Base-by-base conservation (phyloP, 2,888 invertebrate genomes). In the Hydrotaea diabolus region DNA sequence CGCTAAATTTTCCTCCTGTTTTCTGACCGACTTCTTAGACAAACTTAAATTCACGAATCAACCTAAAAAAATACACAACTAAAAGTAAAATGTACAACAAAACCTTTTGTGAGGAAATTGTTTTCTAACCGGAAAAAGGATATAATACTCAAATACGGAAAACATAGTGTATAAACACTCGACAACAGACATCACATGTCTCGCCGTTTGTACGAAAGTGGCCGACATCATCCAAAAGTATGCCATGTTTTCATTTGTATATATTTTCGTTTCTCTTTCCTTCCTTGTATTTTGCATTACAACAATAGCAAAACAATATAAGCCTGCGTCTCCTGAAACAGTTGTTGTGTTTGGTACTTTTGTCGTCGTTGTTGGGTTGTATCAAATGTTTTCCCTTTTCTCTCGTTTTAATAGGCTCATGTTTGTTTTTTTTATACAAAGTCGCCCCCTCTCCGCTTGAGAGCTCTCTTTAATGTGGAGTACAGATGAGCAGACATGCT, bases 231-330 rank as follows among this genome's bases (percentile, higher is more conserved):
- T 21, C 55, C 8, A 59, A 59, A 59, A 59, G 23, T 59, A 59
- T 2, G 59, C 59, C 23, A 57, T 57, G 19, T 57, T 21, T 53
- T 19, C n/a, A n/a, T n/a, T n/a, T n/a, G n/a, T 15, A 17, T n/a
- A 43, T 31, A 7, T 31, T 31, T 31, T 31, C 31, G 2, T 59
- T 59, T 59, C 31, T 31, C 3, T 7, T 31, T 31, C 31, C 31
- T 31, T 31, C 31, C 31, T 31, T 31, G 3, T 59, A 2, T 59
- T 59, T 59, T 59, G 26, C 26, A 23, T 23, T 59, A 4, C 7
- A n/a, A 7, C 59, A 59, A 59, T 59, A 59, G 26, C 59, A 59
- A 23, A 59, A 23, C n/a, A 55, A 15, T 55, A 23, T 55, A 59
- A 59, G 59, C 59, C 23, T n/a, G n/a, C n/a, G 26, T 4, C 26